Base-by-base conservation (phyloP, 1,140 invertebrate species). In the Goniozus legneri region DNA sequence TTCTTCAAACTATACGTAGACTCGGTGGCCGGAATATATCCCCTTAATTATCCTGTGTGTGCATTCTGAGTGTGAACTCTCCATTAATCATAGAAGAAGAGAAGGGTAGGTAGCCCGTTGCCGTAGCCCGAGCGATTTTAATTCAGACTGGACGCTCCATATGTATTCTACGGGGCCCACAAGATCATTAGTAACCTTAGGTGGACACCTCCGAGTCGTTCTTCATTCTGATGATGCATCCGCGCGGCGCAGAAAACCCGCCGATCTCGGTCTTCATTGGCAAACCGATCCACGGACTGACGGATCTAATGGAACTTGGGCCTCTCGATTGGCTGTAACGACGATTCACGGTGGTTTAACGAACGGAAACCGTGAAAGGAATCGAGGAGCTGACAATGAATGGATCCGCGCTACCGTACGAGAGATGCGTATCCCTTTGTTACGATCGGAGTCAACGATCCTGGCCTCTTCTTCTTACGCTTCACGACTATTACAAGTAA, bases 11-110 rank as follows among this genome's bases (percentile, higher is more conserved):
- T 60, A 50, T 50, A 58, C 61, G 64, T 59, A 70, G 65, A 66
- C 67, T 67, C 70, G 66, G 73, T 73, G 70, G 71, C 69, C 62
- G 65, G 69, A 69, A 73, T 74, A 73, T 73, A 75, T 74, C 66
- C 66, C 67, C 73, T 73, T 76, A 75, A 76, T 75, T 76, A 76
- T 76, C 73, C 70, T 64, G 60, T 73, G 72, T 76, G 69, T 73
- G 69, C 72, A 75, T 75, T 76, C 73, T 69, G 65, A 75, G 73
- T 76, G 72, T 75, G 71, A 76, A 76, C 71, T 75, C 66, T 72
- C 71, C 73, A 76, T 75, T 76, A 76, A 76, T 76, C 73, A 76
- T 72, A 67, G 63, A 60, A 69, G 67, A 70, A 64, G 70, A 67
- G 66, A 70, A 71, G 65, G 62, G 58, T 60, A 64, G 69, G 58